These are phyloP conservation scores for Semnornis frantzii DNA, from an alignment of 2,113 vertebrate genomes.

Conservation along the genomic window DNA sequence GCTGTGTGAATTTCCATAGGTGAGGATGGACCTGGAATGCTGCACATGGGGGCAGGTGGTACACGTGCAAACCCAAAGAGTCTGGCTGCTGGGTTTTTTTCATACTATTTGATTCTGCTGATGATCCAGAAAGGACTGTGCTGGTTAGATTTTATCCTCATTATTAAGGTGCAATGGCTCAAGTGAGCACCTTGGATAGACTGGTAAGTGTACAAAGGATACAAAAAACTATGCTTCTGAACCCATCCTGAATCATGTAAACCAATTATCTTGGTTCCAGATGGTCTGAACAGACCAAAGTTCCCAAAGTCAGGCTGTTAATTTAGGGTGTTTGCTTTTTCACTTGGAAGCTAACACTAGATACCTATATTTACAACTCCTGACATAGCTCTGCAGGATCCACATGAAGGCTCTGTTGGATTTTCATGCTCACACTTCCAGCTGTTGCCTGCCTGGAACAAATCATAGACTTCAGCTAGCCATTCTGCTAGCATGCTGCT, in stretches of 20 bases:
- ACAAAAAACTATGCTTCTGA: not conserved
- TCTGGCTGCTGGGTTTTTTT: not conserved
- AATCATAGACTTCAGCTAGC: not conserved
- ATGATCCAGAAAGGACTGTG: not conserved
- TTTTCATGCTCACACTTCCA: constrained; percentile 12
- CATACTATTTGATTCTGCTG: not conserved
- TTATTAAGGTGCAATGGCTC: not conserved
- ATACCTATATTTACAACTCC: not conserved
- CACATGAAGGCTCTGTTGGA: not conserved
- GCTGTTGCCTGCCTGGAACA: not conserved
- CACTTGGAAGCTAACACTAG: not conserved
- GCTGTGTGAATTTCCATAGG: not conserved
- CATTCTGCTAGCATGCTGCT: not conserved
- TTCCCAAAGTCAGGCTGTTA: not conserved
- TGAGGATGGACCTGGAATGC: not conserved
- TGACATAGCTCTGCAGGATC: not conserved
- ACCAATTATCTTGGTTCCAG: not conserved
- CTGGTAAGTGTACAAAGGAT: not conserved
- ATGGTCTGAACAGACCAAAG: not conserved
- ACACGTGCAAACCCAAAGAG: not conserved
- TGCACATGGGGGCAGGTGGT: not conserved
- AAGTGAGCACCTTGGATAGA: not conserved
- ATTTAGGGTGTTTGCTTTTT: not conserved
- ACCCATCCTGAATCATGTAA: not conserved
- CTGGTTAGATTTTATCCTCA: not conserved